Conservation (phyloP, 2,888 invertebrate genomes). For the Lasioglossum lativentre region DNA sequence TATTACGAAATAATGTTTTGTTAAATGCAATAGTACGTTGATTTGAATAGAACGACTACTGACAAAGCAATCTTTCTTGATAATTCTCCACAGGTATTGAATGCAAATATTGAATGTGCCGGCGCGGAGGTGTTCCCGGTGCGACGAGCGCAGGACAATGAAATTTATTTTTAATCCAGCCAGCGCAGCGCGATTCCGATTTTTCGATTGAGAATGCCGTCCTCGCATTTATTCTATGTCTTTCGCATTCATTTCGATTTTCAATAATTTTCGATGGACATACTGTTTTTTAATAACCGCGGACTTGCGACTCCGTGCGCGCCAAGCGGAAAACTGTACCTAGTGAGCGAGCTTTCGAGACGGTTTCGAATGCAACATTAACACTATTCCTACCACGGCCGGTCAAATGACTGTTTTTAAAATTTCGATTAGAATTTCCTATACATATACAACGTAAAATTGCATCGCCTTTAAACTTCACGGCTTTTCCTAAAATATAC, state of each 20-base stretch:
- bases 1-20: conserved; percentile 11
- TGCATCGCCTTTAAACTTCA: too few species aligned
- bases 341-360: neutral
- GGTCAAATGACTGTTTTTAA: too few species aligned
- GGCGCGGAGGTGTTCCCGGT: neutral
- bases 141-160: neutral
- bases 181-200: neutral
- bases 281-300: conserved; percentile 43
- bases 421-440: too few species aligned
- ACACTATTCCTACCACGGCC: too few species aligned
- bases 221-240: too few species aligned
- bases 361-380: conserved; percentile 30
- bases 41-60: neutral
- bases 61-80: conserved; percentile 22
- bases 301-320: conserved; percentile 10
- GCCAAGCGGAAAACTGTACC: conserved; percentile 4
- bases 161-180: conserved; percentile 37
- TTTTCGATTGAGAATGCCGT: neutral
- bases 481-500: too few species aligned
- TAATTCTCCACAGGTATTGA: conserved; percentile 8
- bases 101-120: conserved; percentile 10
- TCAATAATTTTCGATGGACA: conserved; percentile 31
- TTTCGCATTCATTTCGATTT: neutral
- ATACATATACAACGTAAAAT: too few species aligned
- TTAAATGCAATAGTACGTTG: neutral